Evolutionary conservation across 2,113 vertebrate species (phyloP).

Genomic region (Synodontis membranacea): DNA sequence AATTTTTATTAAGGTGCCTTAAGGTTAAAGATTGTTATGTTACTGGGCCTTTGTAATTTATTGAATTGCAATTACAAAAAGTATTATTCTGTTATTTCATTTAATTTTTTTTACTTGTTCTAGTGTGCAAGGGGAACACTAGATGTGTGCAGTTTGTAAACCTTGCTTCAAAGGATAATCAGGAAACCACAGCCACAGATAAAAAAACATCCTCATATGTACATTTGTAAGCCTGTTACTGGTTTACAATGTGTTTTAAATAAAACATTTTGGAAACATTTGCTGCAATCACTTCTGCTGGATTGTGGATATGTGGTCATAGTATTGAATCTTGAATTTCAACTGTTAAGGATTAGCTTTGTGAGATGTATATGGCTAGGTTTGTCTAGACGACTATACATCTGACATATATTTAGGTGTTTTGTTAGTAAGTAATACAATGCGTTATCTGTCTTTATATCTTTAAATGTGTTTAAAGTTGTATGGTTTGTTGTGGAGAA

Average conservation of each 20-base stretch:
- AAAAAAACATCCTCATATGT: not conserved
- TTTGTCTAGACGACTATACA: not conserved
- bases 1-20: too few species aligned
- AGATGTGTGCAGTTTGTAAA: not conserved
- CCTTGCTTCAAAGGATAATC: not conserved
- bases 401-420: not conserved
- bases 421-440: not conserved
- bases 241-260: not conserved
- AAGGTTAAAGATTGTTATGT: not conserved
- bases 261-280: not conserved
- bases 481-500: slow-evolving; percentile 31
- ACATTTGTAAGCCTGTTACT: not conserved
- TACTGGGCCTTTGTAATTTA: not conserved
- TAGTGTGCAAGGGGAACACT: not conserved
- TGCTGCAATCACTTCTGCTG: not conserved
- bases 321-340: not conserved
- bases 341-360: not conserved
- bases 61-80: not conserved
- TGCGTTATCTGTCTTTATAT: too few species aligned
- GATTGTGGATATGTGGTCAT: not conserved
- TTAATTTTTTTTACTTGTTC: not conserved
- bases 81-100: too few species aligned
- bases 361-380: not conserved
- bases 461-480: slow-evolving; percentile 34
- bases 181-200: slow-evolving; percentile 18